phyloP scores from a whole-genome alignment of 2,888 invertebrate species.

The Seira ritae region DNA sequence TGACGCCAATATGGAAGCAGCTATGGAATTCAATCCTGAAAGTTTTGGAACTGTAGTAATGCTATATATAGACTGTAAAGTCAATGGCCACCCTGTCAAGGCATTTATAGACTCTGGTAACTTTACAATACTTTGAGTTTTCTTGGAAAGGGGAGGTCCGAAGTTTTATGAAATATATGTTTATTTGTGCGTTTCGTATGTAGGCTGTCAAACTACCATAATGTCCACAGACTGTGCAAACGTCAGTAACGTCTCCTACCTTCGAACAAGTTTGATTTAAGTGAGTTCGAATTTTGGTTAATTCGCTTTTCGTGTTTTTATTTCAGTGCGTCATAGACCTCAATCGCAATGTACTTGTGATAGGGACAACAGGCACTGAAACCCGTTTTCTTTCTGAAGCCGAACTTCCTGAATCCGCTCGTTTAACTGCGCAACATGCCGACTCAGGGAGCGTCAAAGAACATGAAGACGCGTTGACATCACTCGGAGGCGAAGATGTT shows the following conservation, averaged over 20 bases:
- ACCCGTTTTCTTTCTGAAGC: slow-evolving; percentile 91
- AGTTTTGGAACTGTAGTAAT: slow-evolving; percentile 98
- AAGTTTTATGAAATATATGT: too few species aligned
- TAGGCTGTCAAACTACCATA: too few species aligned
- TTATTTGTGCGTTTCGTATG: too few species aligned
- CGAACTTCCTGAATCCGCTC: slow-evolving; percentile 81
- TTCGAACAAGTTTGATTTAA: too few species aligned
- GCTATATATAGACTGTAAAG: slow-evolving; percentile 97
- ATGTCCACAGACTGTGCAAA: too few species aligned
- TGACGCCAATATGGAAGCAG: slow-evolving; percentile 98
- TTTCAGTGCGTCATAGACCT: slow-evolving; percentile 92
- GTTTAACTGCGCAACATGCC: slow-evolving; percentile 56
- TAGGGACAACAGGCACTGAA: slow-evolving; percentile 96
- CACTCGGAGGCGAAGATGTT: slow-evolving; percentile 81
- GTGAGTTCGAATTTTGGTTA: too few species aligned
- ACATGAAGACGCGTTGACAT: slow-evolving; percentile 77
- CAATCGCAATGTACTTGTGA: slow-evolving; percentile 88
- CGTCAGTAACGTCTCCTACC: too few species aligned
- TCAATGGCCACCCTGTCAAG: slow-evolving; percentile 97
- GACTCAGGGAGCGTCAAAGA: slow-evolving; percentile 77
- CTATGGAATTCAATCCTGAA: slow-evolving; percentile 99
- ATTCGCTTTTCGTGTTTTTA: slow-evolving; percentile 15
- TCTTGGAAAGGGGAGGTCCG: too few species aligned
- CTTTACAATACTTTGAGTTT: too few species aligned
- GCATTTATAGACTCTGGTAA: slow-evolving; percentile 97